These are phyloP conservation scores for Oxyteleia sp. DNA, from an alignment of 2,888 invertebrate species.

Conservation along the genomic window DNA sequence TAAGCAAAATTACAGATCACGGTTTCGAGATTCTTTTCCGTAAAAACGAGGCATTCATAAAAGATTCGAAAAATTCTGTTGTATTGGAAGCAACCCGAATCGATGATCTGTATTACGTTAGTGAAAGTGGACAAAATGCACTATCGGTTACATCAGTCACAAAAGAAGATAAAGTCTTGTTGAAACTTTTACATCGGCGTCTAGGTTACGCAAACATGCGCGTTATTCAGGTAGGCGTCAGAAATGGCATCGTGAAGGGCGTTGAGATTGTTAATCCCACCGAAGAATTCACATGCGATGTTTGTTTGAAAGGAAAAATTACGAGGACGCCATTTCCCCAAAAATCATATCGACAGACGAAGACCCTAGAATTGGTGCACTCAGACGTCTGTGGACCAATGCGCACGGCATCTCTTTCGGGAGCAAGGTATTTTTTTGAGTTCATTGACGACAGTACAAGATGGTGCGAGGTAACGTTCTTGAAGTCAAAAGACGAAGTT, in stretches of 20 bases:
- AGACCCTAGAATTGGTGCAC: slow-evolving; percentile 23
- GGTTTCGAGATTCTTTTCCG: slow-evolving; percentile 6
- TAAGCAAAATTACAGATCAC: slow-evolving; percentile 7
- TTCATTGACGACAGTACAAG: slow-evolving; percentile 15
- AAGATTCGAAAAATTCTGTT: background rate
- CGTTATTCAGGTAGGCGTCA: background rate
- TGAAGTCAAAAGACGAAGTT: slow-evolving; percentile 2
- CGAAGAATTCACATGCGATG: slow-evolving; percentile 14
- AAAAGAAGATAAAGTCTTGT: background rate
- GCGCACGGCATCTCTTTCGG: slow-evolving; percentile 10
- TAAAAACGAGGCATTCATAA: background rate
- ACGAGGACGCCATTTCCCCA: slow-evolving; percentile 41
- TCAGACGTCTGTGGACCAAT: slow-evolving; percentile 14
- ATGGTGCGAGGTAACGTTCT: slow-evolving; percentile 25
- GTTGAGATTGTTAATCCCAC: slow-evolving; percentile 10
- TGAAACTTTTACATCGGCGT: slow-evolving; percentile 14
- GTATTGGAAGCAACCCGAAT: slow-evolving; percentile 20
- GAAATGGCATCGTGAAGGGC: slow-evolving; percentile 25
- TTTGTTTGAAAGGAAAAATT: slow-evolving; percentile 45
- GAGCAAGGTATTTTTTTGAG: slow-evolving; percentile 11
- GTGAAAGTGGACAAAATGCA: background rate
- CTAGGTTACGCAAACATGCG: slow-evolving; percentile 19
- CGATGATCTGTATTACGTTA: slow-evolving; percentile 16
- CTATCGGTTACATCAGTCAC: background rate
- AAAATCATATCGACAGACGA: slow-evolving; percentile 4